Conservation (phyloP, 2,797 vertebrate species). For the Galagoides demidoff region DNA sequence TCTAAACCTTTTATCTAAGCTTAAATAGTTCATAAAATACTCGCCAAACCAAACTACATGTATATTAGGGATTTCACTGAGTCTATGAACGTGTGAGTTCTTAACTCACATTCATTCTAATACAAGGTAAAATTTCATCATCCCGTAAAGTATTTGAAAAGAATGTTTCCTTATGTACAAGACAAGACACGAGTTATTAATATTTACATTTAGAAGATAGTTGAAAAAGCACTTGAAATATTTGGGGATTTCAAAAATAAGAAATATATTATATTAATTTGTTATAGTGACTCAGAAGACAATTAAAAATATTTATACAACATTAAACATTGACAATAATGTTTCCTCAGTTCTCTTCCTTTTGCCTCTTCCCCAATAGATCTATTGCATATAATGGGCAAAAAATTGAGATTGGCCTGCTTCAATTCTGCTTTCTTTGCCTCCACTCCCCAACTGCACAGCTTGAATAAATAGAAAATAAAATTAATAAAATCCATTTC, state of each 20-base stretch:
- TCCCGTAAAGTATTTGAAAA: slow-evolving; percentile 8
- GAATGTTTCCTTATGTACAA: not conserved
- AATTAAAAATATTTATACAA: not conserved
- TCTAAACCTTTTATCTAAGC: not conserved
- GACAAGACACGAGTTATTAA: not conserved
- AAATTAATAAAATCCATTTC: slow-evolving; percentile 72
- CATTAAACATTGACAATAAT: not conserved
- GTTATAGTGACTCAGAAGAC: not conserved
- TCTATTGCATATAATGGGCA: not conserved
- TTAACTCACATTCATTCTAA: slow-evolving; percentile 37
- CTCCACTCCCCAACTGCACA: slow-evolving; percentile 3
- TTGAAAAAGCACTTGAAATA: slow-evolving; percentile 36
- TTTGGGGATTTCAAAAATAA: slow-evolving; percentile 10
- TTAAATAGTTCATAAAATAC: not conserved
- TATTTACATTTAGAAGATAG: not conserved
- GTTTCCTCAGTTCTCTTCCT: not conserved
- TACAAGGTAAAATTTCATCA: not conserved
- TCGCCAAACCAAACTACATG: not conserved
- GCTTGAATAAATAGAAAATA: slow-evolving; percentile 67
- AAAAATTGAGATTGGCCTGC: slow-evolving; percentile 15
- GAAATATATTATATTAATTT: not conserved
- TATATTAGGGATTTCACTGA: not conserved
- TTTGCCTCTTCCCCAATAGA: not conserved
- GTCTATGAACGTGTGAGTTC: not conserved
- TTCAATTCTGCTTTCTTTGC: not conserved